These are phyloP conservation scores for Lycodopsis pacificus DNA, from an alignment of 2,797 vertebrate species.

Conservation along the genomic window DNA sequence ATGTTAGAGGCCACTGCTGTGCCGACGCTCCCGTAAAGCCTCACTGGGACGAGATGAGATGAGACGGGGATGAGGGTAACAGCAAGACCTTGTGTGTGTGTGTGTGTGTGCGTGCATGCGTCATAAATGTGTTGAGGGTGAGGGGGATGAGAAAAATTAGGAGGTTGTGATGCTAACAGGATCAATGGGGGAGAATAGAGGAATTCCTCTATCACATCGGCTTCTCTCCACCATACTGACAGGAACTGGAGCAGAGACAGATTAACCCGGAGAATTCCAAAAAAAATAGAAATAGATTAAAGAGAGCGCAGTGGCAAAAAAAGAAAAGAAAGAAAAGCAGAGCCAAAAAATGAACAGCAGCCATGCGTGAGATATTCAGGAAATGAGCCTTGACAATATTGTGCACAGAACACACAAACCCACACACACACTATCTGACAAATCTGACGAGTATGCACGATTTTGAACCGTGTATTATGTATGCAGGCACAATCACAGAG, in stretches of 20 bases:
- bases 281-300: constrained; percentile 11
- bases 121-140: constrained; percentile 55
- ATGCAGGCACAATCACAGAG: constrained; percentile 33
- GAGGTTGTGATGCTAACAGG: constrained; percentile 38
- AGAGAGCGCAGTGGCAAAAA: constrained; percentile 6
- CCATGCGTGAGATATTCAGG: constrained; percentile 63
- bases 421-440: constrained; percentile 36
- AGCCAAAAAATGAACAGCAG: constrained; percentile 43
- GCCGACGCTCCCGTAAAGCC: constrained; percentile 53
- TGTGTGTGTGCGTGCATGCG: constrained; percentile 2
- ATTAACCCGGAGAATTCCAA: constrained; percentile 38
- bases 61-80: constrained; percentile 56
- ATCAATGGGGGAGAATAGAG: constrained; percentile 27
- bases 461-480: constrained; percentile 45
- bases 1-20: constrained; percentile 53
- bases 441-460: constrained; percentile 28
- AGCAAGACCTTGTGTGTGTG: constrained; percentile 33
- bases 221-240: constrained; percentile 15
- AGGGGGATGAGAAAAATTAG: constrained; percentile 42
- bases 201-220: constrained; percentile 57
- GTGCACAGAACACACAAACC: constrained; percentile 49
- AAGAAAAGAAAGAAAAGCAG: constrained; percentile 5
- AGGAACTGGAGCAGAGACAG: constrained; percentile 58
- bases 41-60: constrained; percentile 63
- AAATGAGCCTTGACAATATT: constrained; percentile 70